Evolutionary conservation across 2,888 invertebrate species (phyloP), one percentile per base, ranked within the genome.

Genomic region (Schizaphis graminum): DNA sequence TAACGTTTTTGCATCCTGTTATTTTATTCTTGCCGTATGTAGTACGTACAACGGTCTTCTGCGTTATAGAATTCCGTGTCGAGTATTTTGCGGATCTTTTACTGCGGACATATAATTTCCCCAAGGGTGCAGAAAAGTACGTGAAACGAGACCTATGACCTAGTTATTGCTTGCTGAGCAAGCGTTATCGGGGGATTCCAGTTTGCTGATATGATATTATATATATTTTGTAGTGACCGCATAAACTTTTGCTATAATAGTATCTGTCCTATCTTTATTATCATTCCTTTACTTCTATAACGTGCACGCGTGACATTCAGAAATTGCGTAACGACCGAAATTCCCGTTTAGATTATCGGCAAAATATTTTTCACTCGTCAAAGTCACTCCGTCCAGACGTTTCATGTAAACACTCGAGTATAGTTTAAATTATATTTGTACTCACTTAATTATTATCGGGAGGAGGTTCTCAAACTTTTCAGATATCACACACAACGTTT

Each of bases 111-210:
- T 91, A 91, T 85, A 44, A 84, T 91, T 91, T 91, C n/a, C 84
- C 85, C 85, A 16, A 44, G 84, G 56, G 56, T 56, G 85, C 56
- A 84, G 84, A 84, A 85, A 85, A 85, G 56, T 85, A 77, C 77
- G 91, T 41, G 56, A 3, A 44, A 91, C 44, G 56, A 56, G 53
- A 91, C 41, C 85, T 56, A 91, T 56, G 53, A 56, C 91, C 84
- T 56, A 35, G 56, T 91, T 91, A 91, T 85, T 85, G 44, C 85
- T 85, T 56, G 91, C 84, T 85, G 91, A 91, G 56, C 85, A n/a
- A 41, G 56, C 91, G 85, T 56, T 91, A 77, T 91, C 91, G 77
- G 47, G n/a, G 35, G 53, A 61, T 90, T 67, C 90, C 67, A 90
- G 90, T 67, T 61, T 91, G 77, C 35, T 49, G 77, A 91, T 77